Base-by-base conservation (phyloP, 64 coral and sea anemone species). In the Pocillopora damicornis region DNA sequence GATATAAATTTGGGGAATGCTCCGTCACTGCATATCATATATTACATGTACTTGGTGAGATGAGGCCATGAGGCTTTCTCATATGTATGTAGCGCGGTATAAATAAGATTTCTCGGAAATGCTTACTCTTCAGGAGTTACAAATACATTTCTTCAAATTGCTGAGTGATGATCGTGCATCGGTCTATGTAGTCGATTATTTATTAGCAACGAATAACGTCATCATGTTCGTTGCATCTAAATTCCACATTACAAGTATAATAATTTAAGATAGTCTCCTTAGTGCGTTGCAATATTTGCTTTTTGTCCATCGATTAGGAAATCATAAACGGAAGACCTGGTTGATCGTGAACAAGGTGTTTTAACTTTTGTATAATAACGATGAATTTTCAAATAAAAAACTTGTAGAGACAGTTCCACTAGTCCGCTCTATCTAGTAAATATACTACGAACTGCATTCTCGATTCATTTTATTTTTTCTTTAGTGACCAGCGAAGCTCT, bases 301-400 rank as follows among this genome's bases (percentile, higher is more conserved):
- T 57, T 9, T 77, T 42, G 11, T 77, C 56, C 57, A 34, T 59
- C 59, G 8, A 78, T 78, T 16, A n/a, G 35, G 5, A 37, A 16
- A 82, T 14, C 42, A 2, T 9, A 67, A 62, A 17, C 18, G 37
- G 17, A 83, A 15, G 35, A 18, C 30, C 17, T 35, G n/a, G 45
- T 83, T 67, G 61, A 83, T 35, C 3, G 15, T 71, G 38, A 83
- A 20, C 20, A 62, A 42, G 60, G 35, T 34, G 30, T 83, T 37
- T 67, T 42, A 67, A 15, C n/a, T 67, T 30, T 82, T 82, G 61
- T 67, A 83, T 58, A 63, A 12, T 80, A 63, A 80, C 61, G 63
- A 67, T 45, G 51, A 23, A 22, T 83, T 83, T 83, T 83, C 8
- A 83, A 65, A 83, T 83, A 45, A 83, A 83, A 66, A 1, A 6